phyloP scores from a whole-genome alignment of 2,113 vertebrate genomes.

The Sprattus sprattus region DNA sequence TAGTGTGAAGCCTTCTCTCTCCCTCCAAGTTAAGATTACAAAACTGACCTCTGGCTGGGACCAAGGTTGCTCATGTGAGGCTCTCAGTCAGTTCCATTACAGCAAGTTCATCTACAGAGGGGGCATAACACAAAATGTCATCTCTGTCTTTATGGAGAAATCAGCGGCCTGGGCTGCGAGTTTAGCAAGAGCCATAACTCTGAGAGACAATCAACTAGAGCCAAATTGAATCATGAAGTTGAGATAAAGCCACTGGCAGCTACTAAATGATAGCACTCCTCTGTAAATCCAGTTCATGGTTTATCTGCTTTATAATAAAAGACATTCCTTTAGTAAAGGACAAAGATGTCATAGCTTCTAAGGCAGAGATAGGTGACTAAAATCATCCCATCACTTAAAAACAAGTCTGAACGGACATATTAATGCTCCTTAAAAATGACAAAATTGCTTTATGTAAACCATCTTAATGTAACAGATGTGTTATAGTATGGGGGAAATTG shows the following conservation, averaged over 20 bases:
- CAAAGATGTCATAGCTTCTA: neutral
- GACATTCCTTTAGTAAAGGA: slow-evolving; percentile 31
- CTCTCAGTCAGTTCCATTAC: slow-evolving; percentile 10
- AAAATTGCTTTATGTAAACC: neutral
- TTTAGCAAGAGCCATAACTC: slow-evolving; percentile 50
- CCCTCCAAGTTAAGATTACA: slow-evolving; percentile 17
- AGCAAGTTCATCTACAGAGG: neutral
- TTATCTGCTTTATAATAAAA: slow-evolving; percentile 46
- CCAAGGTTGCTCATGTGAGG: neutral
- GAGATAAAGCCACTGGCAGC: slow-evolving; percentile 43
- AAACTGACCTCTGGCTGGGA: neutral
- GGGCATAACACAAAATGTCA: slow-evolving; percentile 13
- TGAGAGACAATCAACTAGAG: slow-evolving; percentile 49
- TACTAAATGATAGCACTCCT: slow-evolving; percentile 33
- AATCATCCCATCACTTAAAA: neutral
- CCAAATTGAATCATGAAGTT: slow-evolving; percentile 50
- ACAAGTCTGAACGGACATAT: neutral
- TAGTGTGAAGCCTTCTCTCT: neutral
- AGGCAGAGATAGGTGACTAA: neutral
- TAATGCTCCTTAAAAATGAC: neutral
- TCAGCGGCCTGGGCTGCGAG: slow-evolving; percentile 31
- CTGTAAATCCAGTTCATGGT: slow-evolving; percentile 49
- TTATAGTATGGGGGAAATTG: neutral
- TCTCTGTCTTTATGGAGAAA: slow-evolving; percentile 29
- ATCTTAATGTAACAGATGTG: neutral